Percentiles rank a stretch among this genome's conserved stretches.
phyloP scores from a whole-genome alignment of 1,140 invertebrate species.

The Brachionus plicatilis region DNA sequence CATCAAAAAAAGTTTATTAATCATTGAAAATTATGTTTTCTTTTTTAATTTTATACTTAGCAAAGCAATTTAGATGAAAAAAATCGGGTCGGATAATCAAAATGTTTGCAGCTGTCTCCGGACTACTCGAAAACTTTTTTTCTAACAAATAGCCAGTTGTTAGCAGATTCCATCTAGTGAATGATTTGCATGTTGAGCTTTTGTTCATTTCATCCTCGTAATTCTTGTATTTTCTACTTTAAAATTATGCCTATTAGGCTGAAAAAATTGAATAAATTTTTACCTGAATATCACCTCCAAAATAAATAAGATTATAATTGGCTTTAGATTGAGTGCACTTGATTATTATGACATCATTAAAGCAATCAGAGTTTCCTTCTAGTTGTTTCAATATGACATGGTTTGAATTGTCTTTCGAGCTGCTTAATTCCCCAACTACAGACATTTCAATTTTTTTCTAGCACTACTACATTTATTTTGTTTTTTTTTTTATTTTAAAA shows the following conservation, averaged over 20 bases:
- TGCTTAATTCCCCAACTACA: background rate
- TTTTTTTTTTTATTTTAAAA: background rate
- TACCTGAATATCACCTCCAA: constrained; percentile 37
- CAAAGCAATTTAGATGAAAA: constrained; percentile 35
- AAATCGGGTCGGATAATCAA: constrained; percentile 10
- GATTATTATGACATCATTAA: constrained; percentile 34
- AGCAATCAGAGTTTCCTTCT: background rate
- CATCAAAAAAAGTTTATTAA: background rate
- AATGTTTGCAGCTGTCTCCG: background rate
- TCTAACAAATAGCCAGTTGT: background rate
- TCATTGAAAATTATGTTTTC: background rate
- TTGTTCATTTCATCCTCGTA: constrained; percentile 35
- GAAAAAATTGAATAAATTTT: background rate
- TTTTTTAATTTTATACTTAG: background rate
- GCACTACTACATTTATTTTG: background rate
- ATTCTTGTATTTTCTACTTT: background rate
- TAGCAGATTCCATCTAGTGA: background rate
- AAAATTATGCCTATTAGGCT: background rate
- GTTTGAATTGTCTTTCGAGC: background rate
- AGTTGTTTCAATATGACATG: background rate
- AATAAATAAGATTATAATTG: constrained; percentile 28
- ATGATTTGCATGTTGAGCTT: background rate
- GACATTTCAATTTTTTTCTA: background rate
- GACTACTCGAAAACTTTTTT: background rate
- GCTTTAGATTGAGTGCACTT: background rate